These are phyloP conservation scores for Cephus pulcher DNA, from an alignment of 2,888 invertebrate species.

Conservation along the genomic window DNA sequence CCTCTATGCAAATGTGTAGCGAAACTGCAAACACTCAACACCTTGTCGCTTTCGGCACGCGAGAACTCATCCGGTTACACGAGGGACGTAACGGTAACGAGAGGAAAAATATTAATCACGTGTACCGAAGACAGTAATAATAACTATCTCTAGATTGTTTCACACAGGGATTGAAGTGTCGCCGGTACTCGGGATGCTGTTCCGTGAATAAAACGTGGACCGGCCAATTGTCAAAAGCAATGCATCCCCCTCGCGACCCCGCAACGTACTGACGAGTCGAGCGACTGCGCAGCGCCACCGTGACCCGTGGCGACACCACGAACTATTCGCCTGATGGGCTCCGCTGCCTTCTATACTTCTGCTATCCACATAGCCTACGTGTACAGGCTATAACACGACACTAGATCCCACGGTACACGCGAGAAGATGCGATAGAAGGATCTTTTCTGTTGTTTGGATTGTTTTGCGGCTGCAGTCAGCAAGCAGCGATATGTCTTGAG, in stretches of 20 bases:
- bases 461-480: background rate
- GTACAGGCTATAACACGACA: background rate
- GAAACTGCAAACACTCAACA: background rate
- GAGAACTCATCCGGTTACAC: background rate
- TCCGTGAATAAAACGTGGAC: constrained; percentile 4
- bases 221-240: constrained; percentile 27
- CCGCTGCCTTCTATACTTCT: background rate
- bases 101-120: background rate
- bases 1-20: background rate
- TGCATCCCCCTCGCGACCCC: constrained; percentile 59
- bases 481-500: background rate
- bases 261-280: constrained; percentile 62
- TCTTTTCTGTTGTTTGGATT: background rate
- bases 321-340: constrained; percentile 38
- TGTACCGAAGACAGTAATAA: background rate
- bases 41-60: background rate
- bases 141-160: background rate
- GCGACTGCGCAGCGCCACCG: constrained; percentile 60
- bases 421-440: background rate
- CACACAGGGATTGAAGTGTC: background rate
- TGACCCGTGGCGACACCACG: constrained; percentile 62
- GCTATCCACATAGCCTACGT: background rate
- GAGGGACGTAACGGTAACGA: background rate
- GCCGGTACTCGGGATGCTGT: background rate
- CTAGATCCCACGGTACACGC: background rate